These are phyloP conservation scores for Staurois parvus DNA, from an alignment of 2,797 vertebrate species.

Conservation along the genomic window DNA sequence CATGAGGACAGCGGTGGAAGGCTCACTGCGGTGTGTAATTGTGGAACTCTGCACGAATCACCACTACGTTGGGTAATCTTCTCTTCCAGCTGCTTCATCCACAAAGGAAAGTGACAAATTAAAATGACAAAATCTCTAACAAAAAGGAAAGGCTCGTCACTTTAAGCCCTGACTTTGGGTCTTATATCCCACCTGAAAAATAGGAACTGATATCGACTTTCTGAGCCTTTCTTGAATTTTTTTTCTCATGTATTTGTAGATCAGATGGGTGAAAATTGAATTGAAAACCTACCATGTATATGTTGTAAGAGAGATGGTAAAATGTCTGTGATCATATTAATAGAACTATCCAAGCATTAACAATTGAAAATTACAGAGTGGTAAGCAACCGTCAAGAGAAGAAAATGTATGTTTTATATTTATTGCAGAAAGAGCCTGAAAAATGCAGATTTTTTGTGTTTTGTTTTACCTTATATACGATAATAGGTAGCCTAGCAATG, in stretches of 20 bases:
- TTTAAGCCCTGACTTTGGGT: constrained; percentile 16
- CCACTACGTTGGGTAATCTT: constrained; percentile 32
- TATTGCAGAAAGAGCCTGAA: neutral
- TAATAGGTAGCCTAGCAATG: neutral
- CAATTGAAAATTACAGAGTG: constrained; percentile 50
- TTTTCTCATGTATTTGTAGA: constrained; percentile 26
- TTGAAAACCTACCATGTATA: constrained; percentile 13
- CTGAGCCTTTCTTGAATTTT: neutral
- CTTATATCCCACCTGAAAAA: constrained; percentile 48
- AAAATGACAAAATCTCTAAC: constrained; percentile 32
- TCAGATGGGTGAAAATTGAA: constrained; percentile 18
- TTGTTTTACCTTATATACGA: neutral
- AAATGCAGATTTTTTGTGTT: neutral
- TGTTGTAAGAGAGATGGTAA: constrained; percentile 25
- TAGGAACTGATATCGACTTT: constrained; percentile 10
- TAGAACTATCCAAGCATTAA: constrained; percentile 32
- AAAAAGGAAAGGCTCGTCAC: constrained; percentile 21
- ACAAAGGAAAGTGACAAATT: constrained; percentile 48
- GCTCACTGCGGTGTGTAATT: constrained; percentile 48
- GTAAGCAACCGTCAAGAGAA: neutral
- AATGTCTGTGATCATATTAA: constrained; percentile 50
- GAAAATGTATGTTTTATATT: neutral
- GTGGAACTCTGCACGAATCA: constrained; percentile 45
- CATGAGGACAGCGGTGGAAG: constrained; percentile 5
- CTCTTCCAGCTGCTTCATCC: constrained; percentile 38